A percentile compares a stretch with the other conserved stretches of the same genome.
Evolutionary conservation across 2,113 vertebrate genomes (phyloP).

Genomic region (Chaenocephalus aceratus): DNA sequence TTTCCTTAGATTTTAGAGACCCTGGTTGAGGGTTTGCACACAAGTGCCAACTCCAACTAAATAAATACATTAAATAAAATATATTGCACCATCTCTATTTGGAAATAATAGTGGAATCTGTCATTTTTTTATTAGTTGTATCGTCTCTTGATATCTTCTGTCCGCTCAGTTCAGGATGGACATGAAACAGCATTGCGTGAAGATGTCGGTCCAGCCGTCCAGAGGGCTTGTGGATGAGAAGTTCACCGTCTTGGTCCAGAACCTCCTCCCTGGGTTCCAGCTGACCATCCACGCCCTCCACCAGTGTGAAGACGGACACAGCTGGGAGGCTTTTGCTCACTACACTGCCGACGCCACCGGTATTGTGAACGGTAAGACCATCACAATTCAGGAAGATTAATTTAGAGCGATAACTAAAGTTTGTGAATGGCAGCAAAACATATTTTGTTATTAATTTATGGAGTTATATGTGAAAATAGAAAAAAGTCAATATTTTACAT

Average conservation of each 20-base stretch:
- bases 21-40: no score
- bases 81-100: no score
- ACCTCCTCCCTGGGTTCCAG: constrained; percentile 35
- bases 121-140: no score
- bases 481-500: no score
- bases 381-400: neutral
- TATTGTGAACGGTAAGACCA: constrained; percentile 60
- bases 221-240: constrained; percentile 77
- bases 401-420: no score
- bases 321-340: constrained; percentile 79
- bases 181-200: constrained; percentile 25
- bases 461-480: no score
- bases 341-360: constrained; percentile 64
- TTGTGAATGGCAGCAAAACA: neutral
- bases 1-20: no score
- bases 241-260: constrained; percentile 64
- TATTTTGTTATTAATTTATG: no score
- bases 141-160: no score
- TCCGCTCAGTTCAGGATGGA: constrained; percentile 50
- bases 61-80: no score
- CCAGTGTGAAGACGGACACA: constrained; percentile 69
- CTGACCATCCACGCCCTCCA: constrained; percentile 72
- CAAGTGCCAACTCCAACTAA: no score
- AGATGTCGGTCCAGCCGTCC: constrained; percentile 68
- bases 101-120: no score